Percentiles rank a stretch among this genome's conserved stretches.
Evolutionary conservation across 2,888 invertebrate genomes (phyloP).

Genomic region (Drosophila formosana): DNA sequence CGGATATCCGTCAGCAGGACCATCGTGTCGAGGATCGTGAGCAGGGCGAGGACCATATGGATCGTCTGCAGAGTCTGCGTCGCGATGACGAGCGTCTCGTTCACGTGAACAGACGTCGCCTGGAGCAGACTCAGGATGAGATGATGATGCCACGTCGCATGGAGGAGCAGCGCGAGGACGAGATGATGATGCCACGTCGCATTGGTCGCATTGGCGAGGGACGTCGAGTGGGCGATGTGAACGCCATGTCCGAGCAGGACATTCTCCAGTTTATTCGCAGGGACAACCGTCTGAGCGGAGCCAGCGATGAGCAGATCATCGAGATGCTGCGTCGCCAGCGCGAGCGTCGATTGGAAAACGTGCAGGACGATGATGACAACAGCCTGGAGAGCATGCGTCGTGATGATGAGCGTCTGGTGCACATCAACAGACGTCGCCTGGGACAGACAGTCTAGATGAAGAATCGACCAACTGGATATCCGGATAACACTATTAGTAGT

Average conservation of each 20-base stretch:
- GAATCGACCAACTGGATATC: background rate
- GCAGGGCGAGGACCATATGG: background rate
- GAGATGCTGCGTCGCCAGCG: constrained; percentile 58
- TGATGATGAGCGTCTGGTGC: constrained; percentile 15
- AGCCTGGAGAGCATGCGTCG: constrained; percentile 9
- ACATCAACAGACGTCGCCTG: constrained; percentile 23
- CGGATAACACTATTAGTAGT: background rate
- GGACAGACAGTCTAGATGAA: background rate
- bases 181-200: constrained; percentile 26
- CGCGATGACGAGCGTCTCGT: constrained; percentile 15
- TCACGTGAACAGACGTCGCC: constrained; percentile 18
- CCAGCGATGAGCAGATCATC: constrained; percentile 60
- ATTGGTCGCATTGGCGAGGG: constrained; percentile 52
- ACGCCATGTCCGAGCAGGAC: constrained; percentile 46
- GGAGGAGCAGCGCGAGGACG: background rate
- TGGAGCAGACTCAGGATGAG: background rate
- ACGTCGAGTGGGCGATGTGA: constrained; percentile 35
- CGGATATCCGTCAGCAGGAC: constrained; percentile 5
- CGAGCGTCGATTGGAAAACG: constrained; percentile 34
- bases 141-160: background rate
- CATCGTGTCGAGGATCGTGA: constrained; percentile 1
- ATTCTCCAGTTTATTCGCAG: constrained; percentile 51
- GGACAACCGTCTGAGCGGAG: constrained; percentile 49
- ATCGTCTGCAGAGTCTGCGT: background rate
- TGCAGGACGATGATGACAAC: background rate